Conservation (phyloP, 1,140 invertebrate species). For the Papilio aristodemus region DNA sequence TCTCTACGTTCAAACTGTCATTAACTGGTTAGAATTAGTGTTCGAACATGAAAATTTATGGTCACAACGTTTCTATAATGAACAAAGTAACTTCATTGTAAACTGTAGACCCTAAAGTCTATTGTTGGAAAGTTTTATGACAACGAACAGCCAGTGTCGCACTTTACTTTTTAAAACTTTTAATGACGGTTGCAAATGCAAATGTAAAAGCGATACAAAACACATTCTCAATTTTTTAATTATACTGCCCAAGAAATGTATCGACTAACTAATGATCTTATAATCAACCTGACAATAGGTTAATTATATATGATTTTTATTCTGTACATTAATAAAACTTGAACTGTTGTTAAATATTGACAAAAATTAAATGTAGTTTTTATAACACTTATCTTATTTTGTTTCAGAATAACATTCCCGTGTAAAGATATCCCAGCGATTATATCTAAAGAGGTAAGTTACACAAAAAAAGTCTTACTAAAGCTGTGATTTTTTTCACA, state of each 20-base stretch:
- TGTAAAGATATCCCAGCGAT: conserved; percentile 18
- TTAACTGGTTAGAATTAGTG: conserved; percentile 50
- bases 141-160: background rate
- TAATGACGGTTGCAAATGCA: background rate
- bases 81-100: conserved; percentile 32
- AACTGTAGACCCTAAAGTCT: background rate
- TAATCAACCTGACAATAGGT: too few relatives aligned
- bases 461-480: background rate
- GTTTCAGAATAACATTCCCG: conserved; percentile 41
- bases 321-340: too few relatives aligned
- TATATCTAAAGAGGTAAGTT: conserved; percentile 38
- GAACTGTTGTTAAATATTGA: too few relatives aligned
- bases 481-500: too few relatives aligned
- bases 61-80: conserved; percentile 19
- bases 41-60: conserved; percentile 35
- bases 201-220: background rate
- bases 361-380: background rate
- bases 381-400: conserved; percentile 34
- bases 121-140: conserved; percentile 5
- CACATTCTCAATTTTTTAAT: background rate
- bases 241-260: background rate
- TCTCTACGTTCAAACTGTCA: conserved; percentile 43
- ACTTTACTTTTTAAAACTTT: conserved; percentile 16
- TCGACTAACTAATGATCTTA: background rate
- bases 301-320: too few relatives aligned